These are phyloP conservation scores for Trogon surrucura DNA, from an alignment of 2,113 vertebrate species.

Conservation along the genomic window DNA sequence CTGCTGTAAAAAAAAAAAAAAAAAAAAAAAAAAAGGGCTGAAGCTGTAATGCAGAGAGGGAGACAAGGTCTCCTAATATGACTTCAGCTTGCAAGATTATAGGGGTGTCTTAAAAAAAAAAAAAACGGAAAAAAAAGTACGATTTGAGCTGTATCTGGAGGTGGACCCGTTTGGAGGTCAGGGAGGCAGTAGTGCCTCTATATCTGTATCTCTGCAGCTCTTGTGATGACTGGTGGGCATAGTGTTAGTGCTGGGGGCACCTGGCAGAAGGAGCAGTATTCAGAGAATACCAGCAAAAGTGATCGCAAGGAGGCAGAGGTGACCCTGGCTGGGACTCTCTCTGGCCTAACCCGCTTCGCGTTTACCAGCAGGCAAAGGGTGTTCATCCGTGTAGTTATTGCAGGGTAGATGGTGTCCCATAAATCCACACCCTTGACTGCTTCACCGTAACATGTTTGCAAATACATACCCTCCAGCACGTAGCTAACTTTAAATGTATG, in stretches of 20 bases:
- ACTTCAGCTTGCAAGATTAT: not conserved
- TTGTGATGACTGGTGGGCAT: not conserved
- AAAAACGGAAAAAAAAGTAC: too few species aligned
- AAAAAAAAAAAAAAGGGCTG: not conserved
- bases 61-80: not conserved
- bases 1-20: not conserved
- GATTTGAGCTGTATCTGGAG: not conserved
- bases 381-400: not conserved
- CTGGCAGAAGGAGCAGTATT: not conserved
- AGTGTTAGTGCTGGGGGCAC: not conserved
- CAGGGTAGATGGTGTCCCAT: not conserved
- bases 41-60: not conserved
- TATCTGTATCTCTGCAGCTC: not conserved
- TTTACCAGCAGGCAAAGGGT: not conserved
- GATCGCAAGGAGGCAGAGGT: not conserved
- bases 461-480: slow-evolving; percentile 12
- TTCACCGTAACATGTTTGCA: not conserved
- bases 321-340: not conserved
- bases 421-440: slow-evolving; percentile 49
- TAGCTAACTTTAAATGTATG: slow-evolving; percentile 2
- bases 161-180: not conserved
- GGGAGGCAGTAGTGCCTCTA: not conserved
- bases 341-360: not conserved
- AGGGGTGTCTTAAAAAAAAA: not conserved
- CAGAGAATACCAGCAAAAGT: not conserved